These are phyloP conservation scores for Heliopora coerulea DNA, from an alignment of 92 coral and sea anemone genomes.

Conservation along the genomic window DNA sequence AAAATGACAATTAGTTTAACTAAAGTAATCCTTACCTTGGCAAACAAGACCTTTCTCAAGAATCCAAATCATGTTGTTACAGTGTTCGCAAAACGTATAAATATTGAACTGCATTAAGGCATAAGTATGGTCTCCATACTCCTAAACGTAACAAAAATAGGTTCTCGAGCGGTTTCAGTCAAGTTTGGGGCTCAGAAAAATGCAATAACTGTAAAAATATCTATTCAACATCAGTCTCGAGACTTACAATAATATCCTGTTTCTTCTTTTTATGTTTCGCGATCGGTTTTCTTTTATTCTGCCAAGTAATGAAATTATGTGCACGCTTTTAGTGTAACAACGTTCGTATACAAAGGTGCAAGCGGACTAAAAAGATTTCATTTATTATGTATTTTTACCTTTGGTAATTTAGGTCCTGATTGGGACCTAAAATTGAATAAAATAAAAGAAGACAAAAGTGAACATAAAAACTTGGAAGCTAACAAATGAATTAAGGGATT, in stretches of 20 bases:
- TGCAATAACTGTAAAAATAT: too few species aligned
- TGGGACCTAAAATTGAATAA: slow-evolving; percentile 1
- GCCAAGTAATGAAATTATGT: not conserved
- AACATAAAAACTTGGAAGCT: too few species aligned
- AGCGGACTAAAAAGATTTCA: not conserved
- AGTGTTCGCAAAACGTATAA: slow-evolving; percentile 94
- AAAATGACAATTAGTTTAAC: too few species aligned
- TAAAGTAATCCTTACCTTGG: slow-evolving; percentile 63
- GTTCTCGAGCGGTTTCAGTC: not conserved
- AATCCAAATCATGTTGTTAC: slow-evolving; percentile 85
- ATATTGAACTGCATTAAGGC: slow-evolving; percentile 85
- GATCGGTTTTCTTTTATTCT: slow-evolving; percentile 32
- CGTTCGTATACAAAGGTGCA: not conserved
- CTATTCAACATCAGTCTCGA: too few species aligned
- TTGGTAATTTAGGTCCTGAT: slow-evolving; percentile 22
- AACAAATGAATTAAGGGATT: too few species aligned
- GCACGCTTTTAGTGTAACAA: too few species aligned
- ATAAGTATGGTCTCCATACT: slow-evolving; percentile 79
- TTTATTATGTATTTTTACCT: not conserved
- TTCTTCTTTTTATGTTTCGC: slow-evolving; percentile 32
- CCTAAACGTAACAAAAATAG: slow-evolving; percentile 40
- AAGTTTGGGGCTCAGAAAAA: too few species aligned
- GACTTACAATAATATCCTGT: slow-evolving; percentile 39
- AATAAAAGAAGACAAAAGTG: too few species aligned
- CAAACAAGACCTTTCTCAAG: slow-evolving; percentile 96